Conservation (phyloP, 2,888 invertebrate species). For the Lottia gigantea region DNA sequence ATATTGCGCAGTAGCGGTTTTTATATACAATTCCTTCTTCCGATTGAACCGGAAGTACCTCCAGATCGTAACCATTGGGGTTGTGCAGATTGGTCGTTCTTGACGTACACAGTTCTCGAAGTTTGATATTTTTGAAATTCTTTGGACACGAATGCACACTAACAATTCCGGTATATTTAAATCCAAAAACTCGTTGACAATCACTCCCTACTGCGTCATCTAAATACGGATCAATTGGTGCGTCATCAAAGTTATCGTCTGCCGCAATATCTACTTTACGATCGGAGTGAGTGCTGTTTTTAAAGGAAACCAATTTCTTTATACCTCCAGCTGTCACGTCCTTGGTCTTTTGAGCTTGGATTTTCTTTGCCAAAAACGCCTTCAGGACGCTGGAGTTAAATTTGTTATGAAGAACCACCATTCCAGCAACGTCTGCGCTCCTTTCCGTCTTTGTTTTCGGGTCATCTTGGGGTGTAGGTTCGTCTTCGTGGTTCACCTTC, state of each 20-base stretch:
- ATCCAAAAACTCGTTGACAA: conserved; percentile 32
- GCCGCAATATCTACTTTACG: no score
- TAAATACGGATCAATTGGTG: conserved; percentile 18
- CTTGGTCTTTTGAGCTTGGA: no score
- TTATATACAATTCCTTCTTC: conserved; percentile 46
- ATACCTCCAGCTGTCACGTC: no score
- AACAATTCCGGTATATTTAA: conserved; percentile 35
- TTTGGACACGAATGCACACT: conserved; percentile 43
- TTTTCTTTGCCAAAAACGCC: no score
- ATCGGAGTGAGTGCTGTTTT: no score
- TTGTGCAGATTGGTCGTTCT: conserved; percentile 17
- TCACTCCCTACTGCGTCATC: conserved; percentile 30
- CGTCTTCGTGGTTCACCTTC: not conserved
- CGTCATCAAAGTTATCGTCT: conserved; percentile 8
- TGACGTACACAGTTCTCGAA: conserved; percentile 33
- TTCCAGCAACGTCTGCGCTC: no score
- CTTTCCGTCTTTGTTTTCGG: no score
- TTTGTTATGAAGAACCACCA: no score
- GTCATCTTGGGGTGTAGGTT: no score
- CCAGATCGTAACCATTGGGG: conserved; percentile 34
- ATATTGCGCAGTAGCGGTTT: conserved; percentile 52
- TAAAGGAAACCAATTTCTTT: no score
- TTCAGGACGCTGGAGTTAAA: no score
- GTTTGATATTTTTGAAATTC: conserved; percentile 24
- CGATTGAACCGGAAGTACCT: conserved; percentile 49